Percentiles rank a stretch among this genome's conserved stretches.
Conservation (phyloP, 1,140 invertebrate species). For the Macrostomum lignano region DNA sequence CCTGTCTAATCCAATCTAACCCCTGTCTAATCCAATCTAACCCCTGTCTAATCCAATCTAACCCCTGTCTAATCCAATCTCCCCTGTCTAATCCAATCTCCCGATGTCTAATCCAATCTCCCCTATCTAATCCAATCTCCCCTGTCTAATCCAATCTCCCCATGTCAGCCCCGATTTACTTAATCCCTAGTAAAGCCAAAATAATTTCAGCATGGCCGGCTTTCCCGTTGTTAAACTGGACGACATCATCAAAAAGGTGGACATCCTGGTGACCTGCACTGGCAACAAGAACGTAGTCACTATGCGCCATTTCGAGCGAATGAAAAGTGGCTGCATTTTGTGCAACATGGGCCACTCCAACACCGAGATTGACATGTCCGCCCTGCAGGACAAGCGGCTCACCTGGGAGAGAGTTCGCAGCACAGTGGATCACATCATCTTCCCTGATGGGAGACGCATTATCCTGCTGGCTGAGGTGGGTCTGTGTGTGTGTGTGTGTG, state of each 20-base stretch:
- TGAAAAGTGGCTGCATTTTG: constrained; percentile 80
- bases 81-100: no score
- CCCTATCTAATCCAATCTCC: no score
- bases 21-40: no score
- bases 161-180: no score
- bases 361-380: constrained; percentile 65
- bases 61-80: no score
- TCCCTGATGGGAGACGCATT: constrained; percentile 45
- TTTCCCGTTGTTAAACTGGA: constrained; percentile 74
- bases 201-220: constrained; percentile 56
- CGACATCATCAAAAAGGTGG: constrained; percentile 61
- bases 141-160: no score
- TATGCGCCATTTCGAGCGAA: constrained; percentile 71
- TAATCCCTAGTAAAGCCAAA: neutral
- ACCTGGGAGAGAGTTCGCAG: constrained; percentile 92
- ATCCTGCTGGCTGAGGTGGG: constrained; percentile 49
- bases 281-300: constrained; percentile 87
- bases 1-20: no score
- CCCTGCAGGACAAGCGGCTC: constrained; percentile 60
- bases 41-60: no score
- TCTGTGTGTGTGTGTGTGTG: no score
- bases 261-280: constrained; percentile 75
- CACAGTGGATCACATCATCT: constrained; percentile 84
- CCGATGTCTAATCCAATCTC: no score
- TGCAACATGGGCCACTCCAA: constrained; percentile 96